Conservation (phyloP, 2,113 vertebrate species). For the Proterorhinus semilunaris region DNA sequence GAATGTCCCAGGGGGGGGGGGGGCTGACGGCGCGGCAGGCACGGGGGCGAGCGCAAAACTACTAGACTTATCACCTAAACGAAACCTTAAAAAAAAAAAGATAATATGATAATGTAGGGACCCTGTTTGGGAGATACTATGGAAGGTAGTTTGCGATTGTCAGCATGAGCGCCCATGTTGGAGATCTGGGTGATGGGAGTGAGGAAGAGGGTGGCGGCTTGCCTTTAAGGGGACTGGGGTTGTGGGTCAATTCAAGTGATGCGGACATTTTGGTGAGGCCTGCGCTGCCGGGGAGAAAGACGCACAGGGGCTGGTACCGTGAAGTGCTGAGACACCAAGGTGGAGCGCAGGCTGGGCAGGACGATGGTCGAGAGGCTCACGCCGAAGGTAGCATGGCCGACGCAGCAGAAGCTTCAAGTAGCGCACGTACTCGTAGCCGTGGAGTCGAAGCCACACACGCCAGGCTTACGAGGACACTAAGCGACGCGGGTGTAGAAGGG, state of each 20-base stretch:
- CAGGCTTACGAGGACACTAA: not conserved
- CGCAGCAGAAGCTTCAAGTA: constrained; percentile 14
- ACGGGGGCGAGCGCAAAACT: constrained; percentile 16
- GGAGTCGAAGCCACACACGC: not conserved
- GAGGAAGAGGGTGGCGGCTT: constrained; percentile 56
- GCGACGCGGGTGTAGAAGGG: constrained; percentile 19
- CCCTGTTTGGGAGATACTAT: constrained; percentile 23
- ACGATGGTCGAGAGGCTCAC: constrained; percentile 21
- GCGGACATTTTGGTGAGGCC: constrained; percentile 56
- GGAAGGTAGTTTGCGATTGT: constrained; percentile 9
- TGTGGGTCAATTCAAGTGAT: constrained; percentile 39
- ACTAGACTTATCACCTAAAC: constrained; percentile 36
- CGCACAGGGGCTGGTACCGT: constrained; percentile 74
- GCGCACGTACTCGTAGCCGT: not conserved
- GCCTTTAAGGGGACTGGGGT: constrained; percentile 57
- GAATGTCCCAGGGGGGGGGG: constrained; percentile 81
- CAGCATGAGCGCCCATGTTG: constrained; percentile 54
- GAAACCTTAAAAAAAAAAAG: constrained; percentile 10
- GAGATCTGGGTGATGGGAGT: constrained; percentile 18
- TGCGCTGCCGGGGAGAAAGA: constrained; percentile 59
- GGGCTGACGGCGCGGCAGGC: constrained; percentile 41
- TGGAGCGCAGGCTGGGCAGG: constrained; percentile 19
- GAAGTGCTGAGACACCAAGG: constrained; percentile 67
- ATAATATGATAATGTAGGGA: not conserved
- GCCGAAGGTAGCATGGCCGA: constrained; percentile 33